Percentiles rank a stretch among this genome's conserved stretches.
Conservation (phyloP, 2,888 invertebrate species). For the Oxycera nigricornis region DNA sequence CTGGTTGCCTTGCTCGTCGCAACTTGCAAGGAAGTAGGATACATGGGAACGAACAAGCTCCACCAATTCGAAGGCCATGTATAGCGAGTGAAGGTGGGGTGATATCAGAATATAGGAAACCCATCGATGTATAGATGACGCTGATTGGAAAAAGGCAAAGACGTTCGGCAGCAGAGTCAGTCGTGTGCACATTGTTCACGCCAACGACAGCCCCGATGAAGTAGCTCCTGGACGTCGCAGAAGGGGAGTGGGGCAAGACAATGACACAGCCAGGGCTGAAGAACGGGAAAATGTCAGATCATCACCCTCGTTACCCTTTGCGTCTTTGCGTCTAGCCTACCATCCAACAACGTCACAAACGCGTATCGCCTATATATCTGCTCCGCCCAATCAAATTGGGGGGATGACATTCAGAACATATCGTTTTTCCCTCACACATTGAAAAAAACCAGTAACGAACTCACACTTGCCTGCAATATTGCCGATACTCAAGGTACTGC, state of each 20-base stretch:
- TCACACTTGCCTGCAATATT: constrained; percentile 31
- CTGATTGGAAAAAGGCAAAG: constrained; percentile 47
- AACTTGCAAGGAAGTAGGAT: constrained; percentile 3
- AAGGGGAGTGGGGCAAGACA: neutral
- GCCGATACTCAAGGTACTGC: constrained; percentile 26
- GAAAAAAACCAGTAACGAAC: constrained; percentile 30
- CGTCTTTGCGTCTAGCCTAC: neutral
- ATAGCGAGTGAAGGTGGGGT: constrained; percentile 22
- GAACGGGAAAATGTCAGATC: constrained; percentile 12
- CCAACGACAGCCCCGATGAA: constrained; percentile 8
- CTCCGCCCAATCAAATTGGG: constrained; percentile 46
- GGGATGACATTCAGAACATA: constrained; percentile 43
- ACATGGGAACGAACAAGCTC: constrained; percentile 38
- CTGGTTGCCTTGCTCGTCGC: neutral
- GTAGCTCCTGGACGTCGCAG: neutral
- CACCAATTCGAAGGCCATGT: constrained; percentile 41
- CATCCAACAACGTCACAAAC: constrained; percentile 10
- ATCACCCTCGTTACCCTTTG: constrained; percentile 17
- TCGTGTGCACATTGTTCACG: constrained; percentile 32
- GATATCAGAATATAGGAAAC: constrained; percentile 44
- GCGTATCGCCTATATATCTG: constrained; percentile 40
- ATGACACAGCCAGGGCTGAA: neutral
- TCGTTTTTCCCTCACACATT: constrained; percentile 34
- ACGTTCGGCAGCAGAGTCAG: constrained; percentile 28
- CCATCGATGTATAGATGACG: constrained; percentile 48